Evolutionary conservation across 1,140 invertebrate genomes (phyloP), one percentile per base, ranked within the genome.

Genomic region (Drosophila parvula): DNA sequence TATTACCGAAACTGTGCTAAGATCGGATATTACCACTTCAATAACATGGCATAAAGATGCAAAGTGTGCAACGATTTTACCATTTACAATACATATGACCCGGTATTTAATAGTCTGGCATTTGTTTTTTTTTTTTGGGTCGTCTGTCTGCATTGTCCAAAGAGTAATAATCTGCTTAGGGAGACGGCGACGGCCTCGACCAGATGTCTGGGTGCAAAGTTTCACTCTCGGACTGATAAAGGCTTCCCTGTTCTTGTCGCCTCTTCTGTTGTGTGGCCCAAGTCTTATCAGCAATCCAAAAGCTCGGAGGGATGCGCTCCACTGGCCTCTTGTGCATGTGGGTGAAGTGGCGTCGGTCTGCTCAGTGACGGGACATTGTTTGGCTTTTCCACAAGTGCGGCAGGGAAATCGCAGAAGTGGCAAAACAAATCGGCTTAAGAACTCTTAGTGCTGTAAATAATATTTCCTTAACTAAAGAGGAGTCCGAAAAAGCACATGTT

Each of bases 201-300:
- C 71, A 50, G 60, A 48, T 64, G 71, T 65, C 60, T 75, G 74
- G 74, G 74, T 77, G 55, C 74, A 77, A 77, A 77, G 74, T 77
- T 67, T 47, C 74, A 65, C 48, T 59, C 18, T 16, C 27, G 36
- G 45, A 28, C 74, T 77, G 74, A 77, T 77, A 77, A 77, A 77
- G 74, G 36, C 16, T 60, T 59, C 48, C 56, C 62, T 68, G 53
- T 75, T 75, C 32, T 59, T 73, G 22, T 57, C 56, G 40, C 36
- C 63, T 36, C 28, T 62, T 53, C 61, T 38, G 38, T 30, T 40
- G 27, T 55, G 47, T 18, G 34, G 44, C 28, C 53, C 62, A 22
- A 40, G 68, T 22, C 55, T 76, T 76, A 77, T 77, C 74, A 77
- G 62, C 43, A 34, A 48, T 32, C 12, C 10, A 40, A 47, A 40